Evolutionary conservation across 23 tunicate genomes (phyloP).

Genomic region (Halocynthia aurantium): DNA sequence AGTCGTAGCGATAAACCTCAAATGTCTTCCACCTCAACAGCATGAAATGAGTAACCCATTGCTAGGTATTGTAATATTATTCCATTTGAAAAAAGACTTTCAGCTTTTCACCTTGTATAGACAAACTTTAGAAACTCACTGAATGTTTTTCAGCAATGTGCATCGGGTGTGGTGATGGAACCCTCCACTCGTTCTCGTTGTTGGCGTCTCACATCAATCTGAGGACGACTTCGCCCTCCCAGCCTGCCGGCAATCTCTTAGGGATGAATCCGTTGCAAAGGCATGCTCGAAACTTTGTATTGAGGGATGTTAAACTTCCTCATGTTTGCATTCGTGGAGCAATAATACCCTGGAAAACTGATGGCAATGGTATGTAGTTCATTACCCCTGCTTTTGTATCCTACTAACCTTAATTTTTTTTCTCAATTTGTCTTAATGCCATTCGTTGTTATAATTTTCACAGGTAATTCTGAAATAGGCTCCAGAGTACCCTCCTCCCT

Average conservation of each 20-base stretch:
- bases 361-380: conserved; percentile 23
- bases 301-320: conserved; percentile 41
- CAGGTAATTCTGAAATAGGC: too few species aligned
- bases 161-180: conserved; percentile 78
- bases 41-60: conserved; percentile 31
- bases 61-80: conserved; percentile 31
- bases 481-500: too few species aligned
- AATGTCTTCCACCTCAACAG: conserved; percentile 53
- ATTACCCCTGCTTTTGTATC: too few species aligned
- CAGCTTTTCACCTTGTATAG: not conserved
- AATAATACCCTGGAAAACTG: conserved; percentile 35
- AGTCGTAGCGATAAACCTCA: conserved; percentile 55
- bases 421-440: too few species aligned
- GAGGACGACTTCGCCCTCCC: conserved; percentile 18
- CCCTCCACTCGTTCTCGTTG: conserved; percentile 46
- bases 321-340: conserved; percentile 49
- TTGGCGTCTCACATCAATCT: conserved; percentile 63
- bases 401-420: too few species aligned
- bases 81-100: not conserved
- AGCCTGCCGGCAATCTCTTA: not conserved
- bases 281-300: conserved; percentile 60
- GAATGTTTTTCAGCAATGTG: conserved; percentile 55
- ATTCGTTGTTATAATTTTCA: too few species aligned
- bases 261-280: conserved; percentile 12
- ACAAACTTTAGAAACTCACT: too few species aligned